Conservation (phyloP, 2,888 invertebrate genomes). For the Carabus problematicus region DNA sequence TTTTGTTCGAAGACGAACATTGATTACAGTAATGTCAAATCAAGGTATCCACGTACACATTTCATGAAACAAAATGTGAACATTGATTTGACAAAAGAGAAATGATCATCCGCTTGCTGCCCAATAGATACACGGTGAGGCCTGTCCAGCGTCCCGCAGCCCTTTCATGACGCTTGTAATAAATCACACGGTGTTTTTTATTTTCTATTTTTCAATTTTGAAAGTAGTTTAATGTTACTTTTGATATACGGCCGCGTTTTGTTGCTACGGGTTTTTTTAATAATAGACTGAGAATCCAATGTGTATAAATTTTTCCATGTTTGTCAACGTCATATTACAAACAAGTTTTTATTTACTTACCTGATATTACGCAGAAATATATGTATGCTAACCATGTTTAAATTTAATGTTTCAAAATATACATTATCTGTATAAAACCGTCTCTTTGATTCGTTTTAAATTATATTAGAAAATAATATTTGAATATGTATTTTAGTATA, state of each 20-base stretch:
- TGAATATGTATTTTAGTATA: too few species aligned
- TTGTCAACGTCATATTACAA: too few species aligned
- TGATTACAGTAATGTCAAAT: too few species aligned
- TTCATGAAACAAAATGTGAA: conserved; percentile 29
- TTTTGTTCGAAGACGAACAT: conserved; percentile 14
- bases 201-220: conserved; percentile 32
- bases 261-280: conserved; percentile 23
- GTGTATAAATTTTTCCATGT: too few species aligned
- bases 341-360: too few species aligned
- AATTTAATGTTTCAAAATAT: too few species aligned
- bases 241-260: conserved; percentile 14
- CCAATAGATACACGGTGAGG: conserved; percentile 10
- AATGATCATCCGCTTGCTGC: conserved; percentile 15
- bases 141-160: neutral
- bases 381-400: too few species aligned
- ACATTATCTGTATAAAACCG: too few species aligned
- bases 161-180: conserved; percentile 24
- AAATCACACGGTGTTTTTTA: conserved; percentile 19
- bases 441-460: too few species aligned
- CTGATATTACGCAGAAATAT: too few species aligned
- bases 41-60: too few species aligned
- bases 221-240: conserved; percentile 16
- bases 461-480: too few species aligned
- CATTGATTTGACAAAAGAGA: conserved; percentile 26
- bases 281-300: conserved; percentile 1